These are phyloP conservation scores for Hippocampus abdominalis DNA, from an alignment of 2,113 vertebrate genomes.

Conservation along the genomic window DNA sequence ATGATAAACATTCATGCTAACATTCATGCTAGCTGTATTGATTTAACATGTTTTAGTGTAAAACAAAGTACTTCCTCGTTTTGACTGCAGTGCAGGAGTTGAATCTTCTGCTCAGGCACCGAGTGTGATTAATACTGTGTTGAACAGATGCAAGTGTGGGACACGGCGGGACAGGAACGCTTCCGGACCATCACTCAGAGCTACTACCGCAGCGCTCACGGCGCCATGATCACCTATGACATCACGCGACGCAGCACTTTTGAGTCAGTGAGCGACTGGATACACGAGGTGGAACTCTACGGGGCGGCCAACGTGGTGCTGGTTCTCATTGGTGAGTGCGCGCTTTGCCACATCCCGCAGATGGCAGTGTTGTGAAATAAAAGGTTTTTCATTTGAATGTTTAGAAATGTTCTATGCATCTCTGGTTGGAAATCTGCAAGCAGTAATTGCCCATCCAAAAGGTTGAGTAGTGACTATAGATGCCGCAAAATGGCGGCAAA, in stretches of 20 bases:
- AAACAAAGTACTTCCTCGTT: not conserved
- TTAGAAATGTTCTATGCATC: no score
- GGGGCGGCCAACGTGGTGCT: slow-evolving; percentile 85
- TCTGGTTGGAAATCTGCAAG: no score
- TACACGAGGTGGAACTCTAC: slow-evolving; percentile 86
- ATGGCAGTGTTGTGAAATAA: no score
- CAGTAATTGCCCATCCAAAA: no score
- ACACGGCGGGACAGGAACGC: slow-evolving; percentile 94
- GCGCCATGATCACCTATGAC: slow-evolving; percentile 93
- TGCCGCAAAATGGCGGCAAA: no score
- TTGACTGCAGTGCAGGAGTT: not conserved
- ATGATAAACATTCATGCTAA: not conserved
- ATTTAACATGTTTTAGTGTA: not conserved
- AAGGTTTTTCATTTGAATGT: no score
- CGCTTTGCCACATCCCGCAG: not conserved
- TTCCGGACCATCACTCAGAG: slow-evolving; percentile 99
- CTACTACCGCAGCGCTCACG: slow-evolving; percentile 94
- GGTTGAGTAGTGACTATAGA: no score
- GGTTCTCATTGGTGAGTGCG: slow-evolving; percentile 85
- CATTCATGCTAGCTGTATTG: not conserved
- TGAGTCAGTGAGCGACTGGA: slow-evolving; percentile 87
- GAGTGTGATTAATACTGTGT: slow-evolving; percentile 1
- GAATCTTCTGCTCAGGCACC: not conserved
- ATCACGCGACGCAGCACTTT: slow-evolving; percentile 86
- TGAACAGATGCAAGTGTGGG: slow-evolving; percentile 94